phyloP scores from a whole-genome alignment of 2,797 vertebrate species.

The Neostethus bicornis region DNA sequence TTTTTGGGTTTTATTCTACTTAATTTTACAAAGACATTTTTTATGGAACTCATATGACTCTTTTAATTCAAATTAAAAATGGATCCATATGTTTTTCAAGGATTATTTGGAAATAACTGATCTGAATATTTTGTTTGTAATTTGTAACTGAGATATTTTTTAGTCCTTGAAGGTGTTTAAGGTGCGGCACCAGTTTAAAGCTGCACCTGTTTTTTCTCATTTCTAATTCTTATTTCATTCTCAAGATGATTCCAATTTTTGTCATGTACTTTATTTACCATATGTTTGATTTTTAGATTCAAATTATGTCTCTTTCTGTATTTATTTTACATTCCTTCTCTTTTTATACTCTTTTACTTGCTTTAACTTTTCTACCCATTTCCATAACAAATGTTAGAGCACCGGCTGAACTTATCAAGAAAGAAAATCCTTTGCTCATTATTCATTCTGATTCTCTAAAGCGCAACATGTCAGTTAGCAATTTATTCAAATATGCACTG shows the following conservation, averaged over 20 bases:
- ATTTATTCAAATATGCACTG: slow-evolving; percentile 73
- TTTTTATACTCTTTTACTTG: slow-evolving; percentile 9
- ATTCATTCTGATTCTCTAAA: slow-evolving; percentile 69
- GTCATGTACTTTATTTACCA: background rate
- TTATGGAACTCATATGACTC: no score
- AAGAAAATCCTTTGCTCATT: slow-evolving; percentile 56
- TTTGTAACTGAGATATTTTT: no score
- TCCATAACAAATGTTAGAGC: slow-evolving; percentile 22
- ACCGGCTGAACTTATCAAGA: slow-evolving; percentile 55
- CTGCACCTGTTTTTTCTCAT: no score
- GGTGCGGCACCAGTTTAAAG: no score
- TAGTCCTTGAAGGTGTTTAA: no score
- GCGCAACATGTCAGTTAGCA: slow-evolving; percentile 61
- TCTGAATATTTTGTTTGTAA: no score
- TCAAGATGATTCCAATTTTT: background rate
- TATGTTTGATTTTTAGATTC: slow-evolving; percentile 10
- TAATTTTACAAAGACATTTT: no score
- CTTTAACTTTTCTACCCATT: slow-evolving; percentile 24
- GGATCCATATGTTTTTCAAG: no score
- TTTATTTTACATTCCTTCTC: background rate
- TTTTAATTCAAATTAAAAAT: no score
- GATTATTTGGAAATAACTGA: no score
- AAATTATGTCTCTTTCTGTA: slow-evolving; percentile 10
- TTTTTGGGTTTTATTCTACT: no score
- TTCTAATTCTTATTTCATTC: background rate